phyloP scores from a whole-genome alignment of 2,113 vertebrate species.

The Silurus asotus region DNA sequence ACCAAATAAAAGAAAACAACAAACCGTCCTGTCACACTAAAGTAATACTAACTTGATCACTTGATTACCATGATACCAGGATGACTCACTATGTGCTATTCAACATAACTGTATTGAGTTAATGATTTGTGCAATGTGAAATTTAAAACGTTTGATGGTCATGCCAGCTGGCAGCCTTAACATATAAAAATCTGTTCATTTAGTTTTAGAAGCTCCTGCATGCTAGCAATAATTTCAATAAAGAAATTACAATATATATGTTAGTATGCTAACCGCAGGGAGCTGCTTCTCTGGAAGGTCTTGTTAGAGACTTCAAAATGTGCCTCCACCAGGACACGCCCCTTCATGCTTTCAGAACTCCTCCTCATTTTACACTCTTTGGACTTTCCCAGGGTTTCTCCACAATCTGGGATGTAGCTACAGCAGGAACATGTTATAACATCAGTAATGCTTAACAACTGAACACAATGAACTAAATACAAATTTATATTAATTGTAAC shows the following conservation, averaged over 20 bases:
- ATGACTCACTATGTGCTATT: background rate
- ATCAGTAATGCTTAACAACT: background rate
- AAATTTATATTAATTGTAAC: background rate
- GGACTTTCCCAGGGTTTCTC: constrained; percentile 35
- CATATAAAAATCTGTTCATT: background rate
- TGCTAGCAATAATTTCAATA: background rate
- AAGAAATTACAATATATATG: background rate
- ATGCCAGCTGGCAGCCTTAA: background rate
- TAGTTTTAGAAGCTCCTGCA: background rate
- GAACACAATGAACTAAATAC: background rate
- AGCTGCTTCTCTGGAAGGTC: background rate
- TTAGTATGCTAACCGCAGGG: constrained; percentile 53
- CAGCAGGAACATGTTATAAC: background rate
- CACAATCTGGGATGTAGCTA: constrained; percentile 41
- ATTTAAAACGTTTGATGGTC: background rate
- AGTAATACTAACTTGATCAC: background rate
- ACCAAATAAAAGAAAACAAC: background rate
- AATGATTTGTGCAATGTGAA: background rate
- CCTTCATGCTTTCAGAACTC: constrained; percentile 49
- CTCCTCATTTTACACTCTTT: constrained; percentile 32
- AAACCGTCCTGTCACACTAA: background rate
- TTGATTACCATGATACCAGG: background rate
- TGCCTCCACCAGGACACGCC: constrained; percentile 63
- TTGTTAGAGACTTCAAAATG: constrained; percentile 23
- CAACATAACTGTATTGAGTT: background rate